These are phyloP conservation scores for Selene dorsalis DNA, from an alignment of 2,797 vertebrate species.

Conservation along the genomic window DNA sequence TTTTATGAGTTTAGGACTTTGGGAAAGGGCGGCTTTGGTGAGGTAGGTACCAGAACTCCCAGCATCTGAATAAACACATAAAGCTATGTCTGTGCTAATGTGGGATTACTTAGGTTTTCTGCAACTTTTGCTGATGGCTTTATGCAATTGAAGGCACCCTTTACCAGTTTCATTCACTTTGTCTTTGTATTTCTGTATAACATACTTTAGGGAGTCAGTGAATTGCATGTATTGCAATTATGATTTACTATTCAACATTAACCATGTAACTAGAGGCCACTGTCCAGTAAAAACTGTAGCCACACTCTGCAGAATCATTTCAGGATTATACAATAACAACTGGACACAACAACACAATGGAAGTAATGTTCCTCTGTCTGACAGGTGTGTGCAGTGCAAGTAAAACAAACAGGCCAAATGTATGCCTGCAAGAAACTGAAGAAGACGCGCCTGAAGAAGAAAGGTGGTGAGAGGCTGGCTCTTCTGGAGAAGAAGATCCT, in stretches of 20 bases:
- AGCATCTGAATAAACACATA: background rate
- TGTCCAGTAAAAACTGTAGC: background rate
- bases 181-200: no score
- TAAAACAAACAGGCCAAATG: conserved; percentile 93
- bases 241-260: background rate
- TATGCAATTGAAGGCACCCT: background rate
- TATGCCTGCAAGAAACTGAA: conserved; percentile 95
- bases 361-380: conserved; percentile 11
- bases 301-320: background rate
- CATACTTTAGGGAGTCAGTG: background rate
- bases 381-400: conserved; percentile 94
- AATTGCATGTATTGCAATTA: background rate
- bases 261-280: no score
- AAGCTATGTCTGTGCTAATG: background rate
- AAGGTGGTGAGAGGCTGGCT: conserved; percentile 89
- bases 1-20: conserved; percentile 91
- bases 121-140: background rate
- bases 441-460: conserved; percentile 93
- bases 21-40: conserved; percentile 93
- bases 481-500: conserved; percentile 92
- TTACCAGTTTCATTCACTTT: background rate
- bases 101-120: background rate
- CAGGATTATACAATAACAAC: background rate
- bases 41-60: conserved; percentile 82
- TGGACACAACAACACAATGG: background rate